Conservation (phyloP, 1,140 invertebrate genomes). For the Formica exsecta region DNA sequence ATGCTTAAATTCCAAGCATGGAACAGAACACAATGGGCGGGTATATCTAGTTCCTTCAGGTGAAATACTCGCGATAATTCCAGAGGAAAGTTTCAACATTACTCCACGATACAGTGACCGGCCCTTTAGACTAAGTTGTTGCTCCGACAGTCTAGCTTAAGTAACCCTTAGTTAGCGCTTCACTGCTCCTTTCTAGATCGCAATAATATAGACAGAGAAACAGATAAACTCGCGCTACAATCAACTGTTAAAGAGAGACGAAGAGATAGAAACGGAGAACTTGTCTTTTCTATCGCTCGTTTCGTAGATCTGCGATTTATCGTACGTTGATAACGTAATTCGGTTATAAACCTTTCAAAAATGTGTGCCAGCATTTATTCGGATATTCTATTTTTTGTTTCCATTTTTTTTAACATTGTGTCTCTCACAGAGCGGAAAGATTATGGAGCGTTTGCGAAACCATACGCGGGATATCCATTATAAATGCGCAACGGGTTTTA, state of each 20-base stretch:
- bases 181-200: conserved; percentile 37
- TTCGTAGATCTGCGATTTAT: conserved; percentile 12
- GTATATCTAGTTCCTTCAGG: conserved; percentile 50
- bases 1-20: conserved; percentile 56
- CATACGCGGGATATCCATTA: conserved; percentile 64
- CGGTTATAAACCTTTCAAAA: conserved; percentile 7
- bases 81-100: conserved; percentile 71
- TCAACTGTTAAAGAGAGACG: conserved; percentile 24
- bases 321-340: conserved; percentile 1
- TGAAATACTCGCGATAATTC: conserved; percentile 64
- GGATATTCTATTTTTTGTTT: not conserved
- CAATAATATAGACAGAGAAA: conserved; percentile 5
- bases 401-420: conserved; percentile 2
- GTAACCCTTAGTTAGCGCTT: conserved; percentile 52
- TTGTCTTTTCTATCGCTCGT: not conserved
- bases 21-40: conserved; percentile 9
- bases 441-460: conserved; percentile 38
- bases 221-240: conserved; percentile 23
- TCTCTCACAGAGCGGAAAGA: conserved; percentile 24
- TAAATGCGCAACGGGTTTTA: conserved; percentile 64
- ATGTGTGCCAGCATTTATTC: conserved; percentile 32
- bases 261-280: not conserved
- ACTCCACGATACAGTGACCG: conserved; percentile 71
- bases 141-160: conserved; percentile 51
- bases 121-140: conserved; percentile 60